Evolutionary conservation across 2,888 invertebrate species (phyloP).

Genomic region (Sthenelais limicola): DNA sequence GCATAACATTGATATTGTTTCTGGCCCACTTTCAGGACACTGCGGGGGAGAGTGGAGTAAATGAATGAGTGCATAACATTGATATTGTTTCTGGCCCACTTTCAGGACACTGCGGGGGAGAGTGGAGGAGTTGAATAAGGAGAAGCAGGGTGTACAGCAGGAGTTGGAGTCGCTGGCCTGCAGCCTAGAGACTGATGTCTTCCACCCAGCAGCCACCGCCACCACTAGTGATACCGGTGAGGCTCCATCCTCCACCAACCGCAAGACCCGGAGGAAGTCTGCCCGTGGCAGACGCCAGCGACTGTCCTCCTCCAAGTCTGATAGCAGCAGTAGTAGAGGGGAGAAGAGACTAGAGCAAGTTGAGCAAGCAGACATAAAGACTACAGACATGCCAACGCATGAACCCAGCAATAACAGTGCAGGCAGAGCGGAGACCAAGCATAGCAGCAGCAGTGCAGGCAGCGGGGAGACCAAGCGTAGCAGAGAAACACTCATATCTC

Average conservation of each 20-base stretch:
- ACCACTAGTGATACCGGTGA: not conserved
- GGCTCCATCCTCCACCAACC: no score
- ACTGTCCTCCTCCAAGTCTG: not conserved
- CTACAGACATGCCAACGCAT: no score
- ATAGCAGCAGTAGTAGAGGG: no score
- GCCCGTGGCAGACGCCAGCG: not conserved
- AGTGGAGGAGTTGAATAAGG: not conserved
- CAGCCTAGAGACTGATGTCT: not conserved
- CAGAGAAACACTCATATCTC: conserved; percentile 21
- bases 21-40: no score
- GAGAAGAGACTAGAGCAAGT: not conserved
- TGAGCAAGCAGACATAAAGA: no score
- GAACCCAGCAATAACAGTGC: not conserved
- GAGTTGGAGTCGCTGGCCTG: not conserved
- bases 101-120: not conserved
- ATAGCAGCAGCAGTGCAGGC: not conserved
- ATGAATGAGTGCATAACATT: no score
- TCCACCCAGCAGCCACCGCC: not conserved
- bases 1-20: no score
- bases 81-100: no score
- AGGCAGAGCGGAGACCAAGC: not conserved
- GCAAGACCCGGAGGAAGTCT: not conserved
- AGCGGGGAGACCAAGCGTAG: not conserved
- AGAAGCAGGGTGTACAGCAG: not conserved
- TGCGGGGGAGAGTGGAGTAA: not conserved